Conservation (phyloP, 2,888 invertebrate species). For the Andrena flavipes region DNA sequence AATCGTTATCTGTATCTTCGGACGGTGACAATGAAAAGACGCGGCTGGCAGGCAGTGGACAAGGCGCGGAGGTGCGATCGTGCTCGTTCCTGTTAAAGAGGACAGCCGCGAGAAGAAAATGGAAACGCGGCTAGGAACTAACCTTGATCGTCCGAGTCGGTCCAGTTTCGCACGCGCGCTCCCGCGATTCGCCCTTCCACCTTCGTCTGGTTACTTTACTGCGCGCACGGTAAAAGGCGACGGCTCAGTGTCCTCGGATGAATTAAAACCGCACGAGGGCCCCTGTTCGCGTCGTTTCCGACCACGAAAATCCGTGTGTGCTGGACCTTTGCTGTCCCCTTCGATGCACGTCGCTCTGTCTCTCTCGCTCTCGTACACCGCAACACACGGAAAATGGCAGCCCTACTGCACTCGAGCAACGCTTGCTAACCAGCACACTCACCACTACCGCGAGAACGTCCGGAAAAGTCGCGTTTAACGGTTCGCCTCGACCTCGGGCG, state of each 20-base stretch:
- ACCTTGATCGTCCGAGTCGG: slow-evolving; percentile 78
- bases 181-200: slow-evolving; percentile 67
- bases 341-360: slow-evolving; percentile 16
- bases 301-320: slow-evolving; percentile 46
- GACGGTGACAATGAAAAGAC: not conserved
- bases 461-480: slow-evolving; percentile 35
- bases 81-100: not conserved
- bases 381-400: slow-evolving; percentile 81
- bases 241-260: not conserved
- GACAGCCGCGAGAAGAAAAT: slow-evolving; percentile 34
- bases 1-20: not conserved
- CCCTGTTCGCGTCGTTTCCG: slow-evolving; percentile 21
- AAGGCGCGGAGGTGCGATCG: not conserved
- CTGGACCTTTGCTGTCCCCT: slow-evolving; percentile 25
- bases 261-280: slow-evolving; percentile 4
- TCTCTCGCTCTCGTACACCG: slow-evolving; percentile 38
- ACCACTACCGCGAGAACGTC: slow-evolving; percentile 54
- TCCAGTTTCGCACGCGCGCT: slow-evolving; percentile 81
- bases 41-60: not conserved
- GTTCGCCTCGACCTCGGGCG: not conserved
- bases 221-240: not conserved
- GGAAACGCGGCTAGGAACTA: slow-evolving; percentile 59
- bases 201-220: slow-evolving; percentile 34
- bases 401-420: slow-evolving; percentile 76
- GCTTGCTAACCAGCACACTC: slow-evolving; percentile 76